Evolutionary conservation across 2,113 vertebrate species (phyloP).

Genomic region (Centropus bengalensis): DNA sequence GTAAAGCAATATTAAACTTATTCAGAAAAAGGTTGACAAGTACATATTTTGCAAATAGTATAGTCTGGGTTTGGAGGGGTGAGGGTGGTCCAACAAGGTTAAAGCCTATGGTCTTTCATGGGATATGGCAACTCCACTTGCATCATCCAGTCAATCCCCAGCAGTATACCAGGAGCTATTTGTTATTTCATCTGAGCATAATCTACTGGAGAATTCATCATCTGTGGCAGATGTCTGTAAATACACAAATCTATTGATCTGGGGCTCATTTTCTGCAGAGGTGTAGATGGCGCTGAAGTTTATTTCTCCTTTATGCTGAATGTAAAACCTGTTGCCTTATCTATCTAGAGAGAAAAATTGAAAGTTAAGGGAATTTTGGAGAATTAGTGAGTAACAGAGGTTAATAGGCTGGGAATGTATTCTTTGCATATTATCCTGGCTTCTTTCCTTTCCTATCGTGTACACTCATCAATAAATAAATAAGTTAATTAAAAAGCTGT

Average conservation of each 20-base stretch:
- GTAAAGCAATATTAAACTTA: background rate
- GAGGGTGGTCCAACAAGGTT: background rate
- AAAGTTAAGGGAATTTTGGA: background rate
- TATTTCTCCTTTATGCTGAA: background rate
- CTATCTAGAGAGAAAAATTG: background rate
- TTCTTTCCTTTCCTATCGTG: background rate
- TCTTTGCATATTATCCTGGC: background rate
- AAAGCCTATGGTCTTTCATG: background rate
- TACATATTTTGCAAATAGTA: background rate
- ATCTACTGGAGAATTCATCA: background rate
- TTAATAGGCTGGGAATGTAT: background rate
- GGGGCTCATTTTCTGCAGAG: background rate
- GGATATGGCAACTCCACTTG: background rate
- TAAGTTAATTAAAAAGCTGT: conserved; percentile 49
- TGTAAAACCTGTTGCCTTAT: background rate
- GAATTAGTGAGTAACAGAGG: background rate
- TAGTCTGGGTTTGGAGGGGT: background rate
- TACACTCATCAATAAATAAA: conserved; percentile 56
- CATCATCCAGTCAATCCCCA: background rate
- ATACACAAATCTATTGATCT: background rate
- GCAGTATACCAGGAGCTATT: background rate
- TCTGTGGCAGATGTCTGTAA: conserved; percentile 10
- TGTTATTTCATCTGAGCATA: background rate
- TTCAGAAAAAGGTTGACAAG: background rate
- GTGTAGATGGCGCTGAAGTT: background rate